These are phyloP conservation scores for Sinotaia quadrata DNA, from an alignment of 2,888 invertebrate genomes.

Conservation along the genomic window DNA sequence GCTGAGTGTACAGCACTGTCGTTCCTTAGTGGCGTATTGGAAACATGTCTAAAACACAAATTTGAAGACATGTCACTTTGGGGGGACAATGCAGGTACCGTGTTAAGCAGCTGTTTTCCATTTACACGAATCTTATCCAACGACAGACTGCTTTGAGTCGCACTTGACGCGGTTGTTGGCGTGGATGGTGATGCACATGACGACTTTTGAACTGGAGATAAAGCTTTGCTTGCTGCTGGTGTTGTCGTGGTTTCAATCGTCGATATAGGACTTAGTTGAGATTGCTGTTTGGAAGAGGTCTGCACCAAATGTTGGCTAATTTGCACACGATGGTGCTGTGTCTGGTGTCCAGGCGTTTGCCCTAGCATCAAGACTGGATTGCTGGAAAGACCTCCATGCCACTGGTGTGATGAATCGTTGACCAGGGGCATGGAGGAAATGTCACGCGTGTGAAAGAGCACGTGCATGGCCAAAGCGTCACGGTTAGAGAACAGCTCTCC, in stretches of 20 bases:
- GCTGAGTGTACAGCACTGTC: no score
- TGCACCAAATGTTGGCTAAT: not conserved
- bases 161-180: no score
- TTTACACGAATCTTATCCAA: no score
- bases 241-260: not conserved
- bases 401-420: not conserved
- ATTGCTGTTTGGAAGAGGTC: not conserved
- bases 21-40: no score
- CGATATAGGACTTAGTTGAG: not conserved
- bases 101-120: no score
- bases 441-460: slow-evolving; percentile 57
- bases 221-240: slow-evolving; percentile 2
- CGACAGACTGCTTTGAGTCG: no score
- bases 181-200: not conserved
- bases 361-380: no score
- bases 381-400: no score
- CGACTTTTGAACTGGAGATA: not conserved
- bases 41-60: no score
- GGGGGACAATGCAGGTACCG: no score
- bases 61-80: no score
- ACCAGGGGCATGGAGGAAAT: not conserved
- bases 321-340: not conserved
- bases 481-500: slow-evolving; percentile 57
- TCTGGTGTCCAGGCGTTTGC: no score
- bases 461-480: slow-evolving; percentile 69